Evolutionary conservation across 2,113 vertebrate species (phyloP).

Genomic region (Brienomyrus longianalis): DNA sequence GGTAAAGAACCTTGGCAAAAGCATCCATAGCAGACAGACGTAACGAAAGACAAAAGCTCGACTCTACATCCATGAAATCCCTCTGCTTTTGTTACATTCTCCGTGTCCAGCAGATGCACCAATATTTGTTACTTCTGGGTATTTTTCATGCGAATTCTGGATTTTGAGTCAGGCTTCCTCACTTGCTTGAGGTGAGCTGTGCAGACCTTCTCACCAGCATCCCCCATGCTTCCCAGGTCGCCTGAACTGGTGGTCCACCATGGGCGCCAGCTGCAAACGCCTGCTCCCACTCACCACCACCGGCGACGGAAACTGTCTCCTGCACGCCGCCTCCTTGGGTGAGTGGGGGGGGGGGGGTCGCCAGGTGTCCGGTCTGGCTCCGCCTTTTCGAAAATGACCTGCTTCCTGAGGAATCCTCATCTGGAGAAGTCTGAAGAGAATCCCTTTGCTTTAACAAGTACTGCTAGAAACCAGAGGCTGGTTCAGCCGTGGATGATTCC

Average conservation of each 20-base stretch:
- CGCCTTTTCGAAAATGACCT: neutral
- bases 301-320: slow-evolving; percentile 94
- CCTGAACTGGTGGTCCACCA: slow-evolving; percentile 95
- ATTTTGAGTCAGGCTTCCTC: neutral
- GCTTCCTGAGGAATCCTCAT: neutral
- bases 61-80: neutral
- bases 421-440: neutral
- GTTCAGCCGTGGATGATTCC: neutral
- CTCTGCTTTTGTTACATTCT: neutral
- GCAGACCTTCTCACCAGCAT: neutral
- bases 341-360: slow-evolving; percentile 34
- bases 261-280: slow-evolving; percentile 90
- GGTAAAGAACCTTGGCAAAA: neutral
- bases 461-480: neutral
- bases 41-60: neutral
- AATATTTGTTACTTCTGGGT: neutral
- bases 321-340: slow-evolving; percentile 96
- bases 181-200: neutral
- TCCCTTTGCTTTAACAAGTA: neutral
- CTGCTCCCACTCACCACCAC: slow-evolving; percentile 94
- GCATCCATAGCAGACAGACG: neutral
- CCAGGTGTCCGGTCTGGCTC: neutral
- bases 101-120: neutral
- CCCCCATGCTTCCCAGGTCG: slow-evolving; percentile 66
- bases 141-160: neutral